Base-by-base conservation (phyloP, 2,113 vertebrate species). In the Colinus virginianus region DNA sequence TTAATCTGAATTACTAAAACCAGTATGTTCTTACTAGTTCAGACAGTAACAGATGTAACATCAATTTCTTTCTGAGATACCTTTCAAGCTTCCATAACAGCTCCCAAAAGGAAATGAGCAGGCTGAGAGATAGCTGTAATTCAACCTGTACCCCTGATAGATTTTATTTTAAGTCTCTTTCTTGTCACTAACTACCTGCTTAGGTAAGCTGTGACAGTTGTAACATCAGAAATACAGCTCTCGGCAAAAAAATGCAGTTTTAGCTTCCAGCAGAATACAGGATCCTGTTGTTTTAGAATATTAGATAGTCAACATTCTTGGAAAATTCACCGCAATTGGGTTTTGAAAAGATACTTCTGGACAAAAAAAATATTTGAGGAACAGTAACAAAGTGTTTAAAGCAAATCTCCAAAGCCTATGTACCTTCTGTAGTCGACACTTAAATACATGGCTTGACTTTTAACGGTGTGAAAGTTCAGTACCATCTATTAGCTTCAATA, bases 1-100 rank as follows among this genome's bases (percentile, higher is more conserved):
- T n/a, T 90, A 38, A 90, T 64, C 74, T 75, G 69, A 90, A 63
- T 22, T 68, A 34, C 40, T 88, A 64, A 90, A 92, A 46, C 13
- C 19, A 61, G 42, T 26, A 48, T 20, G 67, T 90, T n/a, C 55
- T 79, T 77, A 86, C 51, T 76, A 88, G 46, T 22, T 79, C 77
- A 68, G 55, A 63, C 5, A 59, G 2, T 30, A 53, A 53, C 51
- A 23, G 30, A 88, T 74, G 68, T 23, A 89, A 78, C 53, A 87
- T 40, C 17, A 74, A 13, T 71, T 90, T 72, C 66, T 84, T 82
- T 42, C 40, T 34, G 19, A 43, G 92, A 81, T 14, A 59, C 28
- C 46, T 89, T 94, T 72, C 38, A 76, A 53, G 53, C 21, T 45
- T 53, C 59, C 13, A n/a, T 22, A 94, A 58, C 6, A 58, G 87